Evolutionary conservation across 2,113 vertebrate species (phyloP).

Genomic region (Mirounga angustirostris): DNA sequence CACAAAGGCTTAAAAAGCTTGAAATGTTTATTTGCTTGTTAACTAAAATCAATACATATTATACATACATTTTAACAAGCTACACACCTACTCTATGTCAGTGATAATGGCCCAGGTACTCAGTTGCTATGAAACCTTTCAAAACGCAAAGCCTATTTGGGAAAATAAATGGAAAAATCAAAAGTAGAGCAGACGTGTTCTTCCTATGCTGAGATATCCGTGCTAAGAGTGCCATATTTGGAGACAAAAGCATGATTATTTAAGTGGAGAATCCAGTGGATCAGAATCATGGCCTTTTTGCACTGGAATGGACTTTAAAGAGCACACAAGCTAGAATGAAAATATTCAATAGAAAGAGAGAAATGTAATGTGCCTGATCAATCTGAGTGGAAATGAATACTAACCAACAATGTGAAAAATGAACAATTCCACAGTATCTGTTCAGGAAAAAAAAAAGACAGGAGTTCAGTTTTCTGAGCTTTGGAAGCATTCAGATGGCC

Average conservation of each 20-base stretch:
- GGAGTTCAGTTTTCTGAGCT: background rate
- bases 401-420: conserved; percentile 2
- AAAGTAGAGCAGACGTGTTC: background rate
- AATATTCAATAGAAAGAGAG: conserved; percentile 35
- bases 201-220: background rate
- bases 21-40: conserved; percentile 57
- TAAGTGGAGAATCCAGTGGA: background rate
- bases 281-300: background rate
- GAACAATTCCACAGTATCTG: background rate
- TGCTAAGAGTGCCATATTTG: background rate
- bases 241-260: conserved; percentile 39
- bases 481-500: conserved; percentile 43
- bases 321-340: background rate
- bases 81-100: background rate
- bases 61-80: background rate
- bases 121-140: conserved; percentile 45
- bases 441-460: background rate
- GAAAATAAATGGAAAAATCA: conserved; percentile 61
- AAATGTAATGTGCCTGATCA: background rate
- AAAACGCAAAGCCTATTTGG: conserved; percentile 14
- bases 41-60: conserved; percentile 52
- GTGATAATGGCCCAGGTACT: background rate
- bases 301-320: background rate
- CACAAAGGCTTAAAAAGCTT: conserved; percentile 34
- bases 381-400: background rate